Evolutionary conservation across 1,140 invertebrate genomes (phyloP).

Genomic region (Drosophila takahashii): DNA sequence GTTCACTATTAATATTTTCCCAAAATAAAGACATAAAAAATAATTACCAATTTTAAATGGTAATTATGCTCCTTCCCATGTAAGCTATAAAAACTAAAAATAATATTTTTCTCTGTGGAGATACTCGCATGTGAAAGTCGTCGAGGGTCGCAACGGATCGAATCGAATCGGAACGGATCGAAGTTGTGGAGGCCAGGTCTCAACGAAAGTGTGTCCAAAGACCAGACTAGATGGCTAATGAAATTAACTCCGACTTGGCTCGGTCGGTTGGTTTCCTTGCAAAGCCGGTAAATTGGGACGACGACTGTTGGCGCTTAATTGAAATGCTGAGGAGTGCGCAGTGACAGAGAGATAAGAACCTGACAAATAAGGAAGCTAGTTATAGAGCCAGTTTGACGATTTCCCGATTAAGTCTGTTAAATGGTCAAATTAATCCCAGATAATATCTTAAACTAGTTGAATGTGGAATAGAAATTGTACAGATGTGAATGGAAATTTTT

Average conservation of each 20-base stretch:
- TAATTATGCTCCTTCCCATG: not conserved
- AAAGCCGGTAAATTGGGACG: constrained; percentile 29
- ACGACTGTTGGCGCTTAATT: constrained; percentile 41
- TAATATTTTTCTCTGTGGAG: constrained; percentile 12
- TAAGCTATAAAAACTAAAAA: not conserved
- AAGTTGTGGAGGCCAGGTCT: constrained; percentile 22
- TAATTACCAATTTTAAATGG: not conserved
- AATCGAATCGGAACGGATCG: constrained; percentile 44
- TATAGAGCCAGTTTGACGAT: constrained; percentile 35
- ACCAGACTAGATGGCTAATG: constrained; percentile 46
- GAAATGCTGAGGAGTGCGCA: constrained; percentile 37
- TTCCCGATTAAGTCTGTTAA: constrained; percentile 28
- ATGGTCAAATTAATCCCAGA: constrained; percentile 36
- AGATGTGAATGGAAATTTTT: no score
- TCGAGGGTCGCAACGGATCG: constrained; percentile 41
- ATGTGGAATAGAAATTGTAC: not conserved
- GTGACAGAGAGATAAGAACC: constrained; percentile 27
- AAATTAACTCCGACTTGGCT: constrained; percentile 34
- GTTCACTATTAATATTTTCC: not conserved
- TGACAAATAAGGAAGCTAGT: constrained; percentile 48
- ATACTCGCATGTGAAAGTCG: constrained; percentile 51
- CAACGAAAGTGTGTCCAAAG: constrained; percentile 63
- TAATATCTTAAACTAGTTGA: constrained; percentile 2
- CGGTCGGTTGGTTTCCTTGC: constrained; percentile 24
- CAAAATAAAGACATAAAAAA: not conserved